phyloP scores from a whole-genome alignment of 2,797 vertebrate species.

The Cirrhinus mrigala region DNA sequence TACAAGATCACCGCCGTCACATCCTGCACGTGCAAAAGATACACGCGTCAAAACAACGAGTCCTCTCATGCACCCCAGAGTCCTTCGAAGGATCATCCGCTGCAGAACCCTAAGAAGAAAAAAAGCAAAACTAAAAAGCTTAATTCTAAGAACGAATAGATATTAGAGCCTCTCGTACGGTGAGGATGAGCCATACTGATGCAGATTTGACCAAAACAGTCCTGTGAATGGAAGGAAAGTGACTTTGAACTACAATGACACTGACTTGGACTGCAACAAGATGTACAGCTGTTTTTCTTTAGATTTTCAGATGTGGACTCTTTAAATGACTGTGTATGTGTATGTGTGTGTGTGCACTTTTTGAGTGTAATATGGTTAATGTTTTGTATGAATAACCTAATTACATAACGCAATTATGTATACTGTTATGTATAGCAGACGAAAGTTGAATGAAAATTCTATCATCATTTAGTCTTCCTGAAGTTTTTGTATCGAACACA shows the following conservation, averaged over 20 bases:
- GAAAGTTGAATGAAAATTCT: not conserved
- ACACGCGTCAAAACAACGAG: conserved; percentile 90
- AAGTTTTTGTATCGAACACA: not conserved
- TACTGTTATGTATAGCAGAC: not conserved
- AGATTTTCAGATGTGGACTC: conserved; percentile 23
- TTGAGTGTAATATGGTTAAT: not conserved
- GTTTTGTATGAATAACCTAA: conserved; percentile 2
- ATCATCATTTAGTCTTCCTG: not conserved
- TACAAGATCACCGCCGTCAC: conserved; percentile 95
- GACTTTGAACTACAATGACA: conserved; percentile 36
- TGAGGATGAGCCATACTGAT: not conserved
- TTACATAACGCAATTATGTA: not conserved
- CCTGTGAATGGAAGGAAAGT: conserved; percentile 24
- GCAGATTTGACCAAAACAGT: not conserved
- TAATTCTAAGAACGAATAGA: conserved; percentile 16
- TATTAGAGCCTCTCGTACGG: not conserved
- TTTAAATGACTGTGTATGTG: conserved; percentile 16
- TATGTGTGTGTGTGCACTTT: not conserved
- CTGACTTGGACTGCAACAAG: conserved; percentile 10
- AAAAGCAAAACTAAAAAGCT: conserved; percentile 33
- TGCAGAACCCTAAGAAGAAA: conserved; percentile 51
- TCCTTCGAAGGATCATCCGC: conserved; percentile 67
- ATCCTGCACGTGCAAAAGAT: conserved; percentile 93
- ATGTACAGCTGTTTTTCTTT: conserved; percentile 46
- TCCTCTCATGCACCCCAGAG: conserved; percentile 85